Conservation (phyloP, 1,140 invertebrate species). For the Radopholus similis region DNA sequence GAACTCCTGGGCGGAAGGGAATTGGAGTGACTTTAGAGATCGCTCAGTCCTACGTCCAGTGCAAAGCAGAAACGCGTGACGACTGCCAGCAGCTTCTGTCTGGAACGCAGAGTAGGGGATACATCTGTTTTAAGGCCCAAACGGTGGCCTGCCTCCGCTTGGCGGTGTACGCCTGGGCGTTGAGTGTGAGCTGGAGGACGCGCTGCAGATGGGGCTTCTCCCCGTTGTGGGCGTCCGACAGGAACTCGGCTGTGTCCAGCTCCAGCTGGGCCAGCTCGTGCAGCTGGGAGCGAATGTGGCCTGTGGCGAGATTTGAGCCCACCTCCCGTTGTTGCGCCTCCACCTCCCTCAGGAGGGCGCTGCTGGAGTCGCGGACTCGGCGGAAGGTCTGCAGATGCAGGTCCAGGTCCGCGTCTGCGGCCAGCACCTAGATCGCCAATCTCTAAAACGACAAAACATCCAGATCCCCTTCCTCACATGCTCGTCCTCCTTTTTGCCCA, state of each 20-base stretch:
- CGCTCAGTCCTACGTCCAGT: not conserved
- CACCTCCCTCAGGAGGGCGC: not conserved
- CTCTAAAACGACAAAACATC: no score
- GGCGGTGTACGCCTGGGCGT: not conserved
- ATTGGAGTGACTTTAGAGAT: not conserved
- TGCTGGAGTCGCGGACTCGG: not conserved
- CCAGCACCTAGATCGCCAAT: no score
- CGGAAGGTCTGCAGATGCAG: conserved; percentile 62
- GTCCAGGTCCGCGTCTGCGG: conserved; percentile 91
- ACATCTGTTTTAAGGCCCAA: not conserved
- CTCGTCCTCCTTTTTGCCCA: conserved; percentile 95
- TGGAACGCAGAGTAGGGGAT: conserved; percentile 1
- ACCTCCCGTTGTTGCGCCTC: conserved; percentile 8
- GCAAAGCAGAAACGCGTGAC: not conserved
- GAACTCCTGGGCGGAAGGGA: conserved; percentile 79
- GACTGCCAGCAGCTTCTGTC: not conserved
- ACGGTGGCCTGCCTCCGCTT: not conserved
- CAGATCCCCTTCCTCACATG: no score
- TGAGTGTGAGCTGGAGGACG: conserved; percentile 5
- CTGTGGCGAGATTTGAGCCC: not conserved
- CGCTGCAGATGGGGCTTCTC: conserved; percentile 7
- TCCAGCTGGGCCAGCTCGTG: conserved; percentile 4
- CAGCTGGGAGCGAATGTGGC: not conserved
- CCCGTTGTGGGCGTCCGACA: not conserved
- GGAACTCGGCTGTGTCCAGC: conserved; percentile 6